phyloP scores from a whole-genome alignment of 2,888 invertebrate species.

The Spodoptera picta region DNA sequence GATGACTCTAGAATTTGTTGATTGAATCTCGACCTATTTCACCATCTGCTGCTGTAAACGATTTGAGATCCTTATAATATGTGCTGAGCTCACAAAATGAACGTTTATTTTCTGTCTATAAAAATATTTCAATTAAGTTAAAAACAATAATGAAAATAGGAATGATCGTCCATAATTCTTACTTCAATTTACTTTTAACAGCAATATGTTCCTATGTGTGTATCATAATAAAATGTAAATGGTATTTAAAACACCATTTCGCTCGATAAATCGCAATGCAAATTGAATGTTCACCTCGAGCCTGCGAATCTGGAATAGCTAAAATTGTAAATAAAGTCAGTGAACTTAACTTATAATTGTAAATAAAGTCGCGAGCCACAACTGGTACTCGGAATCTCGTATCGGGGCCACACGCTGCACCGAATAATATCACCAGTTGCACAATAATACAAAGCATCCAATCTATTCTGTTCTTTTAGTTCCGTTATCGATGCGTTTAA shows the following conservation, averaged over 20 bases:
- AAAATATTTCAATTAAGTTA: no score
- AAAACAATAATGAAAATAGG: no score
- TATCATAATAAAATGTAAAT: constrained; percentile 10
- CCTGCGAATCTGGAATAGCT: constrained; percentile 54
- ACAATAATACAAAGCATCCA: constrained; percentile 74
- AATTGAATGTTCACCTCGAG: constrained; percentile 35
- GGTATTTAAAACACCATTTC: constrained; percentile 22
- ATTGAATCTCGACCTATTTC: no score
- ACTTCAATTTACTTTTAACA: constrained; percentile 1
- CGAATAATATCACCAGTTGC: constrained; percentile 77
- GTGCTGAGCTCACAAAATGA: no score
- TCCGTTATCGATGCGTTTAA: constrained; percentile 76
- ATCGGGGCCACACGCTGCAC: constrained; percentile 73
- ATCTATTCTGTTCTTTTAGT: constrained; percentile 71
- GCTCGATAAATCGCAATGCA: constrained; percentile 34
- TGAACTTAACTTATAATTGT: constrained; percentile 65
- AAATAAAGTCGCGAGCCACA: constrained; percentile 70
- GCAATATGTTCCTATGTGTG: not conserved
- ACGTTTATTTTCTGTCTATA: no score
- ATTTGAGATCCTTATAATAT: no score
- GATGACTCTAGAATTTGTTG: no score
- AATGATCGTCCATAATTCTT: not conserved
- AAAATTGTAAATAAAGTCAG: constrained; percentile 66
- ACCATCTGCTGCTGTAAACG: no score
- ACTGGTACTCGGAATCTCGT: constrained; percentile 66